phyloP scores from a whole-genome alignment of 1,140 invertebrate genomes.

The Lysiphlebus fabarum region DNA sequence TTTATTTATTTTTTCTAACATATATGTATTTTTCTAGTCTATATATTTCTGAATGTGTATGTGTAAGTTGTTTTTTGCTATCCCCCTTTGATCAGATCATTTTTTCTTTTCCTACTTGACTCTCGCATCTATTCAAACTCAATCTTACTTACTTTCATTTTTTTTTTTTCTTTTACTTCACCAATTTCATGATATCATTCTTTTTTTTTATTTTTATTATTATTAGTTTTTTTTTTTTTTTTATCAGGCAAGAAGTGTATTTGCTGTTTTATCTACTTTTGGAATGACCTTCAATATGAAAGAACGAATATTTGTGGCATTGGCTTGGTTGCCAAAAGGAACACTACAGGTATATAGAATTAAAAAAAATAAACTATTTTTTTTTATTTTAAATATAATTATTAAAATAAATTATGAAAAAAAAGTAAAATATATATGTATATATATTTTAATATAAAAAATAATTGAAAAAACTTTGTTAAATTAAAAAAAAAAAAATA shows the following conservation, averaged over 20 bases:
- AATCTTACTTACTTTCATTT: too few species aligned
- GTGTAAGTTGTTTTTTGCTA: neutral
- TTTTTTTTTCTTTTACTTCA: neutral
- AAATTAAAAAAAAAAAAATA: too few species aligned
- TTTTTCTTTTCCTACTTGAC: neutral
- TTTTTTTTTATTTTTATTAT: slow-evolving; percentile 21
- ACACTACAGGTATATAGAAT: slow-evolving; percentile 41
- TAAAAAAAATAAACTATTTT: neutral
- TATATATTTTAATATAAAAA: too few species aligned
- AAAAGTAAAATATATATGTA: too few species aligned
- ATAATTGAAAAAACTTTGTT: too few species aligned
- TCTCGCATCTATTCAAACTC: neutral
- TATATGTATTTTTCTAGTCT: slow-evolving; percentile 9
- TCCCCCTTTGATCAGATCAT: neutral
- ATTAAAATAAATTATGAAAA: too few species aligned
- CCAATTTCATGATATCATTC: neutral
- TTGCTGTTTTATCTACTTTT: slow-evolving; percentile 31
- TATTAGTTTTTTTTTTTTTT: slow-evolving; percentile 9
- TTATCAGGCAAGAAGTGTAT: slow-evolving; percentile 35
- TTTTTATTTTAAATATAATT: neutral
- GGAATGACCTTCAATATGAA: slow-evolving; percentile 36
- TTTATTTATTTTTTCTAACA: slow-evolving; percentile 18
- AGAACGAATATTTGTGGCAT: slow-evolving; percentile 43
- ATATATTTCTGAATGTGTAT: neutral
- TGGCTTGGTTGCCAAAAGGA: slow-evolving; percentile 48